phyloP scores from a whole-genome alignment of 1,140 invertebrate genomes.

The Scaptomyza pallida region DNA sequence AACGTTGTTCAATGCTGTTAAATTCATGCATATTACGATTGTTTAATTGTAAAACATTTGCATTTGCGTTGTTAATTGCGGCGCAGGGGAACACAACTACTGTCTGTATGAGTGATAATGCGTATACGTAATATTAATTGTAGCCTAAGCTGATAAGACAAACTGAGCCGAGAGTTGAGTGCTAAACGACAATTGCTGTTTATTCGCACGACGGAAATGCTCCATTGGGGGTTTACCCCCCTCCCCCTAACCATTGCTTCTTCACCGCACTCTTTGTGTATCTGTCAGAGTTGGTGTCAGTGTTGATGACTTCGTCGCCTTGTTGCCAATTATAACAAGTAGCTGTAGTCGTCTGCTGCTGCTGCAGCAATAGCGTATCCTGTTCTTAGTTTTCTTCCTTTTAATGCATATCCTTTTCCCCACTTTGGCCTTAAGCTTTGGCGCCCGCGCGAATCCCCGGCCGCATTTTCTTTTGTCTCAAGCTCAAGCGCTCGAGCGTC shows the following conservation, averaged over 20 bases:
- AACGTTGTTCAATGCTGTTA: slow-evolving; percentile 4
- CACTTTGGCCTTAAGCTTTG: slow-evolving; percentile 37
- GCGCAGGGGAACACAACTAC: background rate
- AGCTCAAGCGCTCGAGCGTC: slow-evolving; percentile 41
- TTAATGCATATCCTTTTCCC: slow-evolving; percentile 65
- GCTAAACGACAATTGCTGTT: background rate
- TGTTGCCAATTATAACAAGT: slow-evolving; percentile 74
- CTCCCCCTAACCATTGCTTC: background rate
- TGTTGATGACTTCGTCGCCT: background rate
- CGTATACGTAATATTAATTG: background rate
- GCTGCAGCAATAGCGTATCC: slow-evolving; percentile 50
- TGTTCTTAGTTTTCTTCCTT: slow-evolving; percentile 73
- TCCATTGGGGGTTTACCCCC: background rate
- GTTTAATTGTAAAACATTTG: slow-evolving; percentile 35
- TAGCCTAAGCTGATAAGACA: background rate
- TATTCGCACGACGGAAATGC: background rate
- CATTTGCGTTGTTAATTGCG: slow-evolving; percentile 49
- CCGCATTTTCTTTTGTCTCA: slow-evolving; percentile 60
- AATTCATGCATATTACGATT: slow-evolving; percentile 22
- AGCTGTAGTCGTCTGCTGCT: slow-evolving; percentile 35
- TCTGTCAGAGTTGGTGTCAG: background rate
- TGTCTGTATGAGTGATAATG: slow-evolving; percentile 5
- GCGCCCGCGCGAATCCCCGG: background rate
- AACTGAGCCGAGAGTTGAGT: too few species aligned
- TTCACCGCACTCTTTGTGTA: background rate